Evolutionary conservation across 2,113 vertebrate genomes (phyloP).

Genomic region (Malurus cyaneus): DNA sequence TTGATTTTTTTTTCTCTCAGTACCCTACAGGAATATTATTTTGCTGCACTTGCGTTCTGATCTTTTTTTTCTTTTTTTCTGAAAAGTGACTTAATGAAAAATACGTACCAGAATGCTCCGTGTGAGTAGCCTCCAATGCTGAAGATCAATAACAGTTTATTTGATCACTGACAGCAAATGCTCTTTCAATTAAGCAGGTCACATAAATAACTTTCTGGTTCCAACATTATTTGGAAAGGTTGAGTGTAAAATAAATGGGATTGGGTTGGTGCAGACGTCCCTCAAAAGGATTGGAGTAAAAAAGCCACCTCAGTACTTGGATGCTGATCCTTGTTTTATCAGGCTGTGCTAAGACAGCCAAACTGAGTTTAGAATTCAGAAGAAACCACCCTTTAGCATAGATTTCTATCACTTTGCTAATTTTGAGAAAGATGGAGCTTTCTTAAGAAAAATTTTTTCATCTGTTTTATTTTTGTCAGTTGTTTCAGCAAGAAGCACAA

Average conservation of each 20-base stretch:
- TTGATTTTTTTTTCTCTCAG: neutral
- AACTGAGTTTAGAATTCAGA: neutral
- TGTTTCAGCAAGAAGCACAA: neutral
- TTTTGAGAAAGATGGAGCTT: neutral
- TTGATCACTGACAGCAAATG: conserved; percentile 67
- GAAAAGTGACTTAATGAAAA: conserved; percentile 54
- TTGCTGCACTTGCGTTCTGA: conserved; percentile 35
- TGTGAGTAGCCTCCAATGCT: conserved; percentile 37
- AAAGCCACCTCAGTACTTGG: neutral
- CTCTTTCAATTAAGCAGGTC: conserved; percentile 70
- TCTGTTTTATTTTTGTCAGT: neutral
- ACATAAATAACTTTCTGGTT: conserved; percentile 67
- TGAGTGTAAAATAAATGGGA: conserved; percentile 54
- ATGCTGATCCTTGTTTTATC: neutral
- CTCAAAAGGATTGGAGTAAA: neutral
- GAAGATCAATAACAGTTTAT: conserved; percentile 71
- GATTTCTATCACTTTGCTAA: neutral
- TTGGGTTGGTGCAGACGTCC: neutral
- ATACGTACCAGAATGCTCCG: conserved; percentile 27
- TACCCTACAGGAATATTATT: conserved; percentile 12
- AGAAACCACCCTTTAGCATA: neutral
- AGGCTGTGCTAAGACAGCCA: neutral
- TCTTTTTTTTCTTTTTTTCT: neutral
- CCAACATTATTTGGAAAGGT: conserved; percentile 55
- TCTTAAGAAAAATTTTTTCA: neutral